Conservation (phyloP, 2,888 invertebrate genomes). For the Dorcus parallelipipedus region DNA sequence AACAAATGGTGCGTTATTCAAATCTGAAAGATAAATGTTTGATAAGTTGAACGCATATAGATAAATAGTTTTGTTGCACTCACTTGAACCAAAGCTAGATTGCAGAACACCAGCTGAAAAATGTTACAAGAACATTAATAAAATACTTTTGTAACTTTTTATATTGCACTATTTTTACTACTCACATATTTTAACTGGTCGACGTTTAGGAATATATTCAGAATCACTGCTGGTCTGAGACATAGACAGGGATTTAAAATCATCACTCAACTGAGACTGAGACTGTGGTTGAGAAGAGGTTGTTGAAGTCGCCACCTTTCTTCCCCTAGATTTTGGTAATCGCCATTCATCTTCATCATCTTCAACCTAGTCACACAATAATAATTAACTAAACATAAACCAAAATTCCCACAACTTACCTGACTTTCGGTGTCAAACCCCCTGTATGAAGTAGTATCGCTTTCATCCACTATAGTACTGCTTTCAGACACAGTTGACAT, state of each 20-base stretch:
- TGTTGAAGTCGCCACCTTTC: not conserved
- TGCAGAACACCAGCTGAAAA: too few species aligned
- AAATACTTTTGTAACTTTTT: too few species aligned
- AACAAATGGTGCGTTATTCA: too few species aligned
- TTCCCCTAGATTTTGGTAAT: not conserved
- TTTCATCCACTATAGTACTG: conserved; percentile 3
- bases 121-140: too few species aligned
- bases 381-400: not conserved
- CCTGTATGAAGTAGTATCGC: conserved; percentile 1
- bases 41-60: too few species aligned
- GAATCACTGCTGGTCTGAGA: not conserved
- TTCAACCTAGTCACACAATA: not conserved
- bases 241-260: not conserved
- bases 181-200: not conserved
- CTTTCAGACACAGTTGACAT: conserved; percentile 6
- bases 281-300: not conserved
- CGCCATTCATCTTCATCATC: not conserved
- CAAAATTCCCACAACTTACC: not conserved
- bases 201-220: not conserved
- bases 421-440: conserved; percentile 9
- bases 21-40: too few species aligned
- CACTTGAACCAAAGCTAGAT: too few species aligned
- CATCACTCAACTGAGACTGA: not conserved
- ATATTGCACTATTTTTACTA: not conserved
- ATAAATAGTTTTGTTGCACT: too few species aligned